phyloP scores from a whole-genome alignment of 2,113 vertebrate species.

The Platycercus adscitus region DNA sequence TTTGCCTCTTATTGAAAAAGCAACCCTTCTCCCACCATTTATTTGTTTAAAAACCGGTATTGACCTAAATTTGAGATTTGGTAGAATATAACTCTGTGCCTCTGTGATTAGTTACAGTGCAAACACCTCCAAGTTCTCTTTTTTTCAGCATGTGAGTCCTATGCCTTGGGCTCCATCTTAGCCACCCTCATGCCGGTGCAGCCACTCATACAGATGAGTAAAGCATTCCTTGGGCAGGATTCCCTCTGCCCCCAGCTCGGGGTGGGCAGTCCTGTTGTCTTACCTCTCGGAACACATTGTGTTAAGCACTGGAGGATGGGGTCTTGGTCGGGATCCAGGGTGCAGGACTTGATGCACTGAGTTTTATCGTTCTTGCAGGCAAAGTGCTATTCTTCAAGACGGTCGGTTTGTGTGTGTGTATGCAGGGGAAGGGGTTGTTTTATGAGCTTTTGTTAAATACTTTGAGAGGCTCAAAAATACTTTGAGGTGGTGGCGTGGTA shows the following conservation, averaged over 20 bases:
- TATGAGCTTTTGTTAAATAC: background rate
- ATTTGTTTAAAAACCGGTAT: slow-evolving; percentile 2
- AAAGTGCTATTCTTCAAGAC: background rate
- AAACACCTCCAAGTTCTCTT: background rate
- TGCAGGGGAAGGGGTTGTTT: background rate
- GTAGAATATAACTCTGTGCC: background rate
- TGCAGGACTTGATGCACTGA: background rate
- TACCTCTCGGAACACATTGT: accelerated
- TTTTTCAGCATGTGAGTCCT: background rate
- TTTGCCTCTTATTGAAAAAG: slow-evolving; percentile 23
- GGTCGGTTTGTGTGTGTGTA: background rate
- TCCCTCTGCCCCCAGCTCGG: background rate
- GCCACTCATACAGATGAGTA: accelerated
- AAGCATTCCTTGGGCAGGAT: background rate
- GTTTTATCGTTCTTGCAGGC: background rate
- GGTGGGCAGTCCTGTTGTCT: background rate
- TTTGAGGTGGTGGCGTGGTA: background rate
- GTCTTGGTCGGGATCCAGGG: accelerated
- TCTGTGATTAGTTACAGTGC: background rate
- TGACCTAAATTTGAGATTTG: slow-evolving; percentile 21
- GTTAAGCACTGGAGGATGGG: accelerated
- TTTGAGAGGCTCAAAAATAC: background rate
- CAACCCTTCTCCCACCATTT: background rate
- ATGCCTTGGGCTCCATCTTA: accelerated
- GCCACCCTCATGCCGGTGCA: background rate